These are phyloP conservation scores for Physocephala rufipes DNA, from an alignment of 2,888 invertebrate species.

Conservation along the genomic window DNA sequence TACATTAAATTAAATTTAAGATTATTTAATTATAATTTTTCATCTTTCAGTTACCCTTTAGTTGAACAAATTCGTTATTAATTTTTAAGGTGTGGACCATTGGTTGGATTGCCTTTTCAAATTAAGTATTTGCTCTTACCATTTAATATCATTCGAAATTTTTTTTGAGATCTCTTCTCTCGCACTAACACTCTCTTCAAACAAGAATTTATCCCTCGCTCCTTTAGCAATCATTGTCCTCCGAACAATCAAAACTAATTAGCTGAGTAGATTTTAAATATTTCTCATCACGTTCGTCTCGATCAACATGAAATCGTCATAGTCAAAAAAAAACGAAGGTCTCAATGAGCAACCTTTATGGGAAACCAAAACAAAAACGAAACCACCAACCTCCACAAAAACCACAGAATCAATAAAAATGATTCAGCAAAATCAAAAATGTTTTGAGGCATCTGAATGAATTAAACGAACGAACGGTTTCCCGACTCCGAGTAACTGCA, in stretches of 20 bases:
- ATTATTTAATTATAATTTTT: too few relatives aligned
- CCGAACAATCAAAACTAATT: conserved; percentile 43
- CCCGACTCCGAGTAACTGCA: conserved; percentile 52
- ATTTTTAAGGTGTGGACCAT: too few relatives aligned
- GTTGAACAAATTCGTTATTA: too few relatives aligned
- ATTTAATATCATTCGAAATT: background rate
- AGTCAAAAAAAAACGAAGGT: background rate
- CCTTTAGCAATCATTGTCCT: conserved; percentile 21
- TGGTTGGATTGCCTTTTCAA: background rate
- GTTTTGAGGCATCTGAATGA: background rate
- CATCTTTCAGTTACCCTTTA: too few relatives aligned
- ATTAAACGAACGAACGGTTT: conserved; percentile 11
- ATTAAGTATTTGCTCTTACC: background rate
- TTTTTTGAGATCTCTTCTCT: background rate
- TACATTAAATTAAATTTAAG: background rate
- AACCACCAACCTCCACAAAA: conserved; percentile 30
- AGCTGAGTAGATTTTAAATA: conserved; percentile 34
- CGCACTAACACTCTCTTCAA: background rate
- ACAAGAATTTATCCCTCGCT: background rate
- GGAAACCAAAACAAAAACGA: too few relatives aligned
- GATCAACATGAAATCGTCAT: background rate
- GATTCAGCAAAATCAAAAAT: conserved; percentile 45
- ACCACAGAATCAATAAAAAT: conserved; percentile 48
- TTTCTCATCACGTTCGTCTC: background rate
- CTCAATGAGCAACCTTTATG: background rate